Conservation (phyloP, 2,797 vertebrate genomes). For the Schizothorax lantsangensis region DNA sequence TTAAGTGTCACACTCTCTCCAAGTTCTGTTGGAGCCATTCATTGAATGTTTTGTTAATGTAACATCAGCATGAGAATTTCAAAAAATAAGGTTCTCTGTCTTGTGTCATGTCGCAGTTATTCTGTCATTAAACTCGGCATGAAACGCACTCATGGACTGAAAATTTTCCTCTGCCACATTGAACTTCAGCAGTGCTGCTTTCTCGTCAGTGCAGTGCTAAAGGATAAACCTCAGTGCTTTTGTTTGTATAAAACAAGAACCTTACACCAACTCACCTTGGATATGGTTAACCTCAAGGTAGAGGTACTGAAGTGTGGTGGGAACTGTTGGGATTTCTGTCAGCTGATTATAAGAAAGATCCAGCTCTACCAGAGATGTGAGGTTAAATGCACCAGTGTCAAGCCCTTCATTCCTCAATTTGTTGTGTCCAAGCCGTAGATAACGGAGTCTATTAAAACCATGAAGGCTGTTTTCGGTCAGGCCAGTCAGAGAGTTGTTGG, state of each 20-base stretch:
- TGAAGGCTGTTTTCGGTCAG: slow-evolving; percentile 71
- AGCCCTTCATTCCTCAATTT: slow-evolving; percentile 65
- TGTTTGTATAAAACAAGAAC: neutral
- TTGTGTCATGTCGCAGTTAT: neutral
- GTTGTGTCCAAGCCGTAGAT: slow-evolving; percentile 77
- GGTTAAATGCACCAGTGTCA: slow-evolving; percentile 70
- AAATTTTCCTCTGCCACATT: neutral
- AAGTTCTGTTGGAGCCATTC: neutral
- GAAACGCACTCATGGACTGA: neutral
- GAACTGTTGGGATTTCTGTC: slow-evolving; percentile 71
- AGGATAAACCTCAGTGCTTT: neutral
- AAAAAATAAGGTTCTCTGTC: neutral
- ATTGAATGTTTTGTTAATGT: slow-evolving; percentile 20
- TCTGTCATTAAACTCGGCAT: neutral
- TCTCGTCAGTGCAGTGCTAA: neutral
- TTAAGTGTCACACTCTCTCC: neutral
- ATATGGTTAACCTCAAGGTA: slow-evolving; percentile 82
- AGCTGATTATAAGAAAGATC: slow-evolving; percentile 82
- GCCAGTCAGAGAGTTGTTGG: slow-evolving; percentile 72
- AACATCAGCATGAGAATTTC: neutral
- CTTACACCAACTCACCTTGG: slow-evolving; percentile 69
- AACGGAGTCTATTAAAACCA: slow-evolving; percentile 69
- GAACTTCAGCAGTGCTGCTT: neutral
- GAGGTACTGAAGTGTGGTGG: slow-evolving; percentile 77
- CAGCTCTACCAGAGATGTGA: slow-evolving; percentile 79